Evolutionary conservation across 2,888 invertebrate species (phyloP).

Genomic region (Rhagonycha lutea): DNA sequence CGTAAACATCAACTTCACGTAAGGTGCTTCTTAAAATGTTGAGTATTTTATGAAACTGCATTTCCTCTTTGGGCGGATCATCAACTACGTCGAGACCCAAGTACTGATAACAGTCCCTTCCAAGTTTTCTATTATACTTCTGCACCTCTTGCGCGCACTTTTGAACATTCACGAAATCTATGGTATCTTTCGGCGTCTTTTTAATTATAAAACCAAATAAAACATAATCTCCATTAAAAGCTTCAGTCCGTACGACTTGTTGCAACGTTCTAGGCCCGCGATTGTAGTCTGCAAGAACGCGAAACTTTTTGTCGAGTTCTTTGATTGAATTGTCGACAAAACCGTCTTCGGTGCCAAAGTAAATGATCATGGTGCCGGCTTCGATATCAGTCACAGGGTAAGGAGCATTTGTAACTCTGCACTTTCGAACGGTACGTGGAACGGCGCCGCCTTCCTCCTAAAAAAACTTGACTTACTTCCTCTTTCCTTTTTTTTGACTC

Average conservation of each 20-base stretch:
- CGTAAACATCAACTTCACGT: conserved; percentile 40
- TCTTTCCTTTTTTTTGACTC: conserved; percentile 26
- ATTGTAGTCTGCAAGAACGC: conserved; percentile 41
- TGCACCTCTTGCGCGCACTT: conserved; percentile 35
- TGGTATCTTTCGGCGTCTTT: conserved; percentile 27
- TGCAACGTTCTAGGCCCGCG: conserved; percentile 37
- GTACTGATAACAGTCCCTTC: conserved; percentile 29
- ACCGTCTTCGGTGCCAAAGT: conserved; percentile 45
- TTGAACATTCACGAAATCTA: conserved; percentile 37
- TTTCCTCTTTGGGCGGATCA: conserved; percentile 35
- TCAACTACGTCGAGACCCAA: conserved; percentile 40
- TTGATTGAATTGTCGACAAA: conserved; percentile 40
- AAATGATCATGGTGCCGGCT: conserved; percentile 44
- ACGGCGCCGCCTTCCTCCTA: neutral
- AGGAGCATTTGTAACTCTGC: conserved; percentile 34
- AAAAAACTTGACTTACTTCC: neutral
- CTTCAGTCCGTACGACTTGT: conserved; percentile 36
- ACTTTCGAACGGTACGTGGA: conserved; percentile 19
- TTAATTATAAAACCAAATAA: conserved; percentile 42
- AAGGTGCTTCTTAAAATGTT: conserved; percentile 45
- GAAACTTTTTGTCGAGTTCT: conserved; percentile 43
- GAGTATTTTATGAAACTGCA: conserved; percentile 45
- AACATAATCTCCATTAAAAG: conserved; percentile 28
- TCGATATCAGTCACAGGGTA: conserved; percentile 43
- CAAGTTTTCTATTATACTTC: conserved; percentile 26